Base-by-base conservation (phyloP, 92 coral and sea anemone species). In the Micromussa lordhowensis region DNA sequence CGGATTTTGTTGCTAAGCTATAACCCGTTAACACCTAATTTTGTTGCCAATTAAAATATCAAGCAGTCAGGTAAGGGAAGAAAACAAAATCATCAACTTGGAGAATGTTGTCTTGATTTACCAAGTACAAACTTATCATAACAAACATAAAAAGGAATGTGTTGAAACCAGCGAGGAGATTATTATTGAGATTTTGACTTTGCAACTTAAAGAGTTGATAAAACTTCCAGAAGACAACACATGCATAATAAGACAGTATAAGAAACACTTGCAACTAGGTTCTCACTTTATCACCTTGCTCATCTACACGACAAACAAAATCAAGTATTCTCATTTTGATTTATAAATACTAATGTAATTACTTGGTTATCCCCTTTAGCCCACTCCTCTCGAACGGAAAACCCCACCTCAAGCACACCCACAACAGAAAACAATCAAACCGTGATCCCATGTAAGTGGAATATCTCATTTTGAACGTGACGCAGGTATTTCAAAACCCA, bases 321-420 rank as follows among this genome's bases (percentile, higher is more conserved):
- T 24, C 44, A 32, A 35, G 53, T 73, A 4, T 34, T 3, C 26
- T 1, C 21, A 2, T 61, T 9, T 5, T 53, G 26, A 26, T 78
- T 78, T 28, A 15, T 44, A 44, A 8, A 44, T 49, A 78, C 82
- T 78, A 78, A 78, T 64, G 19, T 54, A 48, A 53, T 77, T 22
- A 24, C 64, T 78, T 78, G 82, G 63, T 78, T 78, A 31, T 78
- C 59, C 82, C 79, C 64, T 54, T 5, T 78, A 78, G 82, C 82
- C 64, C 35, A 78, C 31, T 29, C 81, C 81, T 48, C 44, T 73
- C 26, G 49, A 35, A 36, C 21, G 15, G 78, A n/a, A 73, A 19
- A 22, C 66, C 82, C 66, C 11, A 78, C 66, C 24, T 51, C 38
- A 26, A 78, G 36, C 36, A 14, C 66, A 78, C 82, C 14, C 82